phyloP scores from a whole-genome alignment of 2,888 invertebrate species.

The Thymelicus acteon region DNA sequence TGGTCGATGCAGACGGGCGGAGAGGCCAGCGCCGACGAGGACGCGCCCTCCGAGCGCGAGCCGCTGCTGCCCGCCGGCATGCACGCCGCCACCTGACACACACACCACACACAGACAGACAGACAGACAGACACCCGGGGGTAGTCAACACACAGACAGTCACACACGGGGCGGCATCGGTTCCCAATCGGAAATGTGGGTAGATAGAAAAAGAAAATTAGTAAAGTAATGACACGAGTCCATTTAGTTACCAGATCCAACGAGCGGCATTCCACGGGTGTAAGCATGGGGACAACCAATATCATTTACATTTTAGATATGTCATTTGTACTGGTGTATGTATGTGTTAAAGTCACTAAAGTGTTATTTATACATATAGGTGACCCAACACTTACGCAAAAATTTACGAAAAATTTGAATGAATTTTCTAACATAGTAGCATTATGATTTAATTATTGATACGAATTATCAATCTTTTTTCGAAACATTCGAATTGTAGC shows the following conservation, averaged over 20 bases:
- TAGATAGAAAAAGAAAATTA: no score
- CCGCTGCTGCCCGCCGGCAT: constrained; percentile 80
- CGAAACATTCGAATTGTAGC: no score
- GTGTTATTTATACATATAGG: no score
- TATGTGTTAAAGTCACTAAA: no score
- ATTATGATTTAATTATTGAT: no score
- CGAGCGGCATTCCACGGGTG: constrained; percentile 61
- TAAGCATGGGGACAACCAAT: constrained; percentile 49
- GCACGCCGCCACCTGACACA: constrained; percentile 64
- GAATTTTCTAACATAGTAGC: no score
- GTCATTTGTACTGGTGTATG: no score
- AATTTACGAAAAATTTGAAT: no score
- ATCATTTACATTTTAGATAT: constrained; percentile 19
- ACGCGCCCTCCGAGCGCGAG: constrained; percentile 60
- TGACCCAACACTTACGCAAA: no score
- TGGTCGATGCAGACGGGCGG: constrained; percentile 92
- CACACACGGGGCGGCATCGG: neutral
- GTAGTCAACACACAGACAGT: neutral
- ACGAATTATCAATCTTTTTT: no score
- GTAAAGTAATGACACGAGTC: neutral
- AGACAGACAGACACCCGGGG: no score
- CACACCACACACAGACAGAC: neutral
- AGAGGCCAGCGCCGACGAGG: constrained; percentile 78
- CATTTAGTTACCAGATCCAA: constrained; percentile 61
- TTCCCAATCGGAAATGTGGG: no score